These are phyloP conservation scores for Urophycis tenuis DNA, from an alignment of 2,797 vertebrate species.

Conservation along the genomic window DNA sequence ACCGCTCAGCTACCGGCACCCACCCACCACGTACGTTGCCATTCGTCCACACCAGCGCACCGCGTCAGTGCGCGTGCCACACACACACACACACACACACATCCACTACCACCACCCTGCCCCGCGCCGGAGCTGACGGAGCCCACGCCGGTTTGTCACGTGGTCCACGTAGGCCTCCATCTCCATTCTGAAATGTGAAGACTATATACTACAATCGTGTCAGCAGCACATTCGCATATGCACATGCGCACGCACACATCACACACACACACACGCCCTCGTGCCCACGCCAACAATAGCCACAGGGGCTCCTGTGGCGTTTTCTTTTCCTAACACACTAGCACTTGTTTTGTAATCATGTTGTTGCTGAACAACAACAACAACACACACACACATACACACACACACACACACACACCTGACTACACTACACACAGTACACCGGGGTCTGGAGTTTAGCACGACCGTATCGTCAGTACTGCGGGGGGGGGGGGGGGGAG, in stretches of 20 bases:
- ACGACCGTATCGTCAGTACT: background rate
- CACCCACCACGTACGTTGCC: background rate
- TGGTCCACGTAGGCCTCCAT: conserved; percentile 53
- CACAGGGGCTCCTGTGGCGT: conserved; percentile 39
- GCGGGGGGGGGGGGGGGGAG: background rate
- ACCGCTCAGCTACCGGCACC: conserved; percentile 35
- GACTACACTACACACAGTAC: background rate
- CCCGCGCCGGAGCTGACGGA: conserved; percentile 24
- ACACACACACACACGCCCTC: conserved; percentile 1
- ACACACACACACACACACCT: conserved; percentile 15
- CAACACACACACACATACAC: conserved; percentile 20
- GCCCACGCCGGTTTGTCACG: conserved; percentile 45
- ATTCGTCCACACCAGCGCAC: conserved; percentile 30
- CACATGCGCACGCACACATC: conserved; percentile 1
- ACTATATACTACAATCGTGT: conserved; percentile 43
- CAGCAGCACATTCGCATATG: conserved; percentile 27
- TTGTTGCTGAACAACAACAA: conserved; percentile 43
- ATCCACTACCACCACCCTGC: conserved; percentile 46
- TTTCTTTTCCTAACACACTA: conserved; percentile 20
- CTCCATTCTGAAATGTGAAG: conserved; percentile 45
- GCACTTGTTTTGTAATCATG: conserved; percentile 56
- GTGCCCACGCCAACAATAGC: no score
- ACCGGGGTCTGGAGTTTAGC: background rate
- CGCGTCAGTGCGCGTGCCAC: conserved; percentile 41
- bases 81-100: conserved; percentile 40